Conservation (phyloP, 2,797 vertebrate genomes). For the Muraenolepis orangiensis region DNA sequence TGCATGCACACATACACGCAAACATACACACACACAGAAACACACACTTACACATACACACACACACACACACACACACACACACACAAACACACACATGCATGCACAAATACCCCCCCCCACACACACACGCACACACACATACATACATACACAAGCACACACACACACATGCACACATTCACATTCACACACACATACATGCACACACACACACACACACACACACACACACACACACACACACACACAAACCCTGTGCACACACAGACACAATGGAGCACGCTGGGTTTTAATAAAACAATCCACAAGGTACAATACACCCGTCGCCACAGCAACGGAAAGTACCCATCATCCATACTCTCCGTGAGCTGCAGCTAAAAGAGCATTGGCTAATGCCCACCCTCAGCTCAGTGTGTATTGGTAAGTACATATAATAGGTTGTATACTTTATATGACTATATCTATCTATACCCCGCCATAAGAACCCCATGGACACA, state of each 20-base stretch:
- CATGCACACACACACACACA: too few relatives aligned
- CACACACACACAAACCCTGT: slow-evolving; percentile 3
- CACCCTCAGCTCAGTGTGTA: background rate
- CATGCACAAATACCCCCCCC: background rate
- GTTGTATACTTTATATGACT: too few relatives aligned
- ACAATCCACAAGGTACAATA: background rate
- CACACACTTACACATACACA: slow-evolving; percentile 12
- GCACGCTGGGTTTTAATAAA: background rate
- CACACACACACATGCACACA: slow-evolving; percentile 1
- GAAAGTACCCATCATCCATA: background rate
- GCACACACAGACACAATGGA: slow-evolving; percentile 3
- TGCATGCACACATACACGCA: background rate
- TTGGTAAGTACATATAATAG: background rate
- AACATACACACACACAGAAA: background rate
- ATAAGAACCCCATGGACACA: background rate
- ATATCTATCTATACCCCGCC: background rate
- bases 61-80: slow-evolving; percentile 3
- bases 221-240: background rate
- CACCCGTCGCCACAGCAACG: background rate
- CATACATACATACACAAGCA: background rate
- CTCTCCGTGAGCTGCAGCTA: background rate
- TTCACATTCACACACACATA: too few relatives aligned
- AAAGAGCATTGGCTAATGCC: background rate
- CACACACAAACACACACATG: slow-evolving; percentile 1
- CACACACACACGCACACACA: background rate